A percentile compares a stretch with the other conserved stretches of the same genome.
Evolutionary conservation across 2,797 vertebrate species (phyloP).

Genomic region (Delichon dasypus): DNA sequence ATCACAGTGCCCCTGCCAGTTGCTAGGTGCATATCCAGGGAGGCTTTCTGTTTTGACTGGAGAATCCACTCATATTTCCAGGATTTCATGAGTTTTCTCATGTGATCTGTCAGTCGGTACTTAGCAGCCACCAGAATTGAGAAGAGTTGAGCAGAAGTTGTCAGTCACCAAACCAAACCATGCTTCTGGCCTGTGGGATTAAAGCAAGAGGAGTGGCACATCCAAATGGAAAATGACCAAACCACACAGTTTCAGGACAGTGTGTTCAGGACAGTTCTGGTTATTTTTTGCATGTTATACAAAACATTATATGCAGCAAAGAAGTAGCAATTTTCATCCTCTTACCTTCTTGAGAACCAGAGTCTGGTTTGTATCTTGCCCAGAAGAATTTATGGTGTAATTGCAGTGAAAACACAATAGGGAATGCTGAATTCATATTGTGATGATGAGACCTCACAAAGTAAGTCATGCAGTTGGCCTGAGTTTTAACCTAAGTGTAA

Average conservation of each 20-base stretch:
- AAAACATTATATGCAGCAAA: not conserved
- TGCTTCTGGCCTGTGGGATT: not conserved
- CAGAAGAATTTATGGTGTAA: not conserved
- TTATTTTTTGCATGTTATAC: not conserved
- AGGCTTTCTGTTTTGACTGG: slow-evolving; percentile 41
- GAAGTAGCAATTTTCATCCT: not conserved
- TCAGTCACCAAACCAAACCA: not conserved
- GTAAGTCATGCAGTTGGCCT: not conserved
- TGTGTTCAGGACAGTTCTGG: not conserved
- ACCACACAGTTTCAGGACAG: not conserved
- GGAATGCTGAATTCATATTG: not conserved
- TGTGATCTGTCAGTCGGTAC: not conserved
- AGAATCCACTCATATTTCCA: not conserved
- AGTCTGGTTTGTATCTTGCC: not conserved
- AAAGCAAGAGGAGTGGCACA: not conserved
- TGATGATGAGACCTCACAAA: not conserved
- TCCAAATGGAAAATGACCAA: not conserved
- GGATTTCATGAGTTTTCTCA: slow-evolving; percentile 26
- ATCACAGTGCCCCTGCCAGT: not conserved
- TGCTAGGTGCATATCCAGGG: slow-evolving; percentile 3
- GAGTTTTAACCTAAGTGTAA: not conserved
- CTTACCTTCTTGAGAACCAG: not conserved
- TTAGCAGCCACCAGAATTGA: not conserved
- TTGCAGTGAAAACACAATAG: not conserved
- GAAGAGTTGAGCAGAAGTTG: not conserved